These are phyloP conservation scores for Micrasema longulum DNA, from an alignment of 1,140 invertebrate genomes.

Conservation along the genomic window DNA sequence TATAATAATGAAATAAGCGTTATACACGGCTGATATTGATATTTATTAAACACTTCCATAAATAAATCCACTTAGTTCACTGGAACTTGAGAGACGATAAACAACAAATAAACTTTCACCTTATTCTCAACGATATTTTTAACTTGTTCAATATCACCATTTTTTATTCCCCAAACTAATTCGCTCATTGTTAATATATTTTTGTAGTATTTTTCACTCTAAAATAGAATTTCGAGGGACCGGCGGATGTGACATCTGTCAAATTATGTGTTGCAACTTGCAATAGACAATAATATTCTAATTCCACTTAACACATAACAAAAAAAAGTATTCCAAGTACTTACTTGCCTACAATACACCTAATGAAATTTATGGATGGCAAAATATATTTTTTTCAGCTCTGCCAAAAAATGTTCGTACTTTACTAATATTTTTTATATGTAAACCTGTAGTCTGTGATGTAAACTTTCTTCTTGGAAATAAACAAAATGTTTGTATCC, in stretches of 20 bases:
- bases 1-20: too few relatives aligned
- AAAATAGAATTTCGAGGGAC: constrained; percentile 19
- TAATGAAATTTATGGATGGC: too few relatives aligned
- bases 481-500: too few relatives aligned
- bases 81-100: background rate
- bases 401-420: too few relatives aligned
- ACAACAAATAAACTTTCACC: constrained; percentile 63
- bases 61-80: background rate
- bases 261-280: constrained; percentile 23
- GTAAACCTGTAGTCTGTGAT: too few relatives aligned
- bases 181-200: constrained; percentile 73
- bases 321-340: too few relatives aligned
- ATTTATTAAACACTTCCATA: background rate
- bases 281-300: too few relatives aligned
- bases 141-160: constrained; percentile 92
- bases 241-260: constrained; percentile 49
- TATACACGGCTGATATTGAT: too few relatives aligned
- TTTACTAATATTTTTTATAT: too few relatives aligned
- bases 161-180: constrained; percentile 94
- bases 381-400: background rate
- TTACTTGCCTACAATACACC: too few relatives aligned
- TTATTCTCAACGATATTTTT: constrained; percentile 88
- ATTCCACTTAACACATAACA: too few relatives aligned
- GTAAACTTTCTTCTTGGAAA: too few relatives aligned
- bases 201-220: constrained; percentile 21